A percentile compares a stretch with the other conserved stretches of the same genome.
Evolutionary conservation across 2,888 invertebrate genomes (phyloP).

Genomic region (Tenthredo amoena): DNA sequence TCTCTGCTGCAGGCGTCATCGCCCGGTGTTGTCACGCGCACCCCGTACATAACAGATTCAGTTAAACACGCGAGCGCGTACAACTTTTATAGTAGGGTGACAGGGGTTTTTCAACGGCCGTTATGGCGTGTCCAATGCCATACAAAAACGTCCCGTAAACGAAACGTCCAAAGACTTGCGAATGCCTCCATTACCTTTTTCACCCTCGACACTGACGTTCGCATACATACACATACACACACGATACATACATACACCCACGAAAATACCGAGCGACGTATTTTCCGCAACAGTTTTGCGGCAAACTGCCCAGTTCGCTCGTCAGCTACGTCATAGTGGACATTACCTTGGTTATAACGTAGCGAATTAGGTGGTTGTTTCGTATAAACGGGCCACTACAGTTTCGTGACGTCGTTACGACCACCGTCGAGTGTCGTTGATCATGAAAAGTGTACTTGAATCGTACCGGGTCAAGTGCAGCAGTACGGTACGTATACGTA

Average conservation of each 20-base stretch:
- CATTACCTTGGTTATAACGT: slow-evolving; percentile 34
- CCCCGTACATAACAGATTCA: slow-evolving; percentile 44
- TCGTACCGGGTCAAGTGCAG: slow-evolving; percentile 25
- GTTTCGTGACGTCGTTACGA: slow-evolving; percentile 7
- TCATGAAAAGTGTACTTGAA: slow-evolving; percentile 34
- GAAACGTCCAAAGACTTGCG: slow-evolving; percentile 37
- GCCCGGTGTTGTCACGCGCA: slow-evolving; percentile 53
- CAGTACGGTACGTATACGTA: neutral
- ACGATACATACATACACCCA: too few species aligned
- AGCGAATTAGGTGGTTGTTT: slow-evolving; percentile 28
- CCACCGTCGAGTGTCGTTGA: slow-evolving; percentile 10
- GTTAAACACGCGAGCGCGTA: slow-evolving; percentile 28
- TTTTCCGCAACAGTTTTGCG: slow-evolving; percentile 8
- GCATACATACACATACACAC: too few species aligned
- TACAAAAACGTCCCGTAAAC: slow-evolving; percentile 42
- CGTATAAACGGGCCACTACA: slow-evolving; percentile 6
- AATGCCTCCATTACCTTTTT: slow-evolving; percentile 45
- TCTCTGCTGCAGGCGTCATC: slow-evolving; percentile 62
- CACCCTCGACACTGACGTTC: neutral
- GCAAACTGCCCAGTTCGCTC: neutral
- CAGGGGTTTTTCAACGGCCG: slow-evolving; percentile 35
- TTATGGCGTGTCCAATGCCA: slow-evolving; percentile 20
- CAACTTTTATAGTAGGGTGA: slow-evolving; percentile 46
- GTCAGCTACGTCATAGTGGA: slow-evolving; percentile 20
- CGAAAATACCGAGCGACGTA: neutral